Base-by-base conservation (phyloP, 2,888 invertebrate species). In the Tetragonula carbonaria region DNA sequence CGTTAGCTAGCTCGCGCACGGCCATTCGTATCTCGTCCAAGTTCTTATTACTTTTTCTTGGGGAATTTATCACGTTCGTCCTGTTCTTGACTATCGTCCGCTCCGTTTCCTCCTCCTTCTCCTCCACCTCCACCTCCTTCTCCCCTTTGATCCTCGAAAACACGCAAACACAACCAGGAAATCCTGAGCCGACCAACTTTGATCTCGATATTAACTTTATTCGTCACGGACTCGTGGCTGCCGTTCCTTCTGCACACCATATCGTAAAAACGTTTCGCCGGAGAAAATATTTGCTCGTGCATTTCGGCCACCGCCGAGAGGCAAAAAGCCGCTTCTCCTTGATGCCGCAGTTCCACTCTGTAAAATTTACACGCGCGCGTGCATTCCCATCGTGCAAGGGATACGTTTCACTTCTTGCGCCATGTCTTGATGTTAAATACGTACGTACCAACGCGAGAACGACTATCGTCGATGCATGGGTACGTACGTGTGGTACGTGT, bases 21-120 rank as follows among this genome's bases (percentile, higher is more conserved):
- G 50, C 66, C 75, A 51, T 80, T 71, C 74, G 62, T 84, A 75
- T 79, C 85, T 80, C 82, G 75, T 82, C 82, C 70, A 83, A 85
- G 83, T 91, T 91, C 89, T 89, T 88, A 88, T 91, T 89, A 88
- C 84, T 85, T 82, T 78, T 72, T 70, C 65, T 38, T 14, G 77
- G 68, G 57, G 74, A 81, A 80, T 83, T 82, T 80, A 81, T 85
- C 87, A 84, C 88, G 79, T 87, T 88, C 84, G 84, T 82, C 83
- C 76, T 70, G 78, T 62, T 63, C 38, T 80, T 73, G 80, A 85
- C 82, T 74, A 81, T 79, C 78, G 82, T 65, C 62, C 74, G 59
- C 57, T n/a, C 38, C 50, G 45, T 63, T 72, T 45, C n/a, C n/a
- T 63, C 14, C 59, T 13, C 59, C 59, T 1, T 18, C 4, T 4